Evolutionary conservation across 1,140 invertebrate species (phyloP).

Genomic region (Elymnias hypermnestra): DNA sequence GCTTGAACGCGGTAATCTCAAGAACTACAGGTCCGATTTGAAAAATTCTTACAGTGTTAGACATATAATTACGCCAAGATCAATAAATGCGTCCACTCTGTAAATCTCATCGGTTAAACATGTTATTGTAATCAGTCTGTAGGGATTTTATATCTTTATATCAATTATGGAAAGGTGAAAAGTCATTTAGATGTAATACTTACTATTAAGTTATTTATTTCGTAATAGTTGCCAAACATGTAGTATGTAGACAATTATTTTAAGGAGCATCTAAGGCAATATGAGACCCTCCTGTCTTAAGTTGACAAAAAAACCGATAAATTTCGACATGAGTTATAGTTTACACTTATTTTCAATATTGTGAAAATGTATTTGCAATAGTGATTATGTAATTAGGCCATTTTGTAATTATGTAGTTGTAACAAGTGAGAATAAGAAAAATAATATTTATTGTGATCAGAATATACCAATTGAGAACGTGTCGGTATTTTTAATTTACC

Average conservation of each 20-base stretch:
- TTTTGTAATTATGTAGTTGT: conserved; percentile 24
- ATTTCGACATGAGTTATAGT: no score
- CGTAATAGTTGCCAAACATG: conserved; percentile 25
- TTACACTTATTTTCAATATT: conserved; percentile 51
- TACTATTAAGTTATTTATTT: conserved; percentile 64
- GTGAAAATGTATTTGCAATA: conserved; percentile 61
- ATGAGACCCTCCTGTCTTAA: no score
- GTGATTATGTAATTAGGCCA: conserved; percentile 31
- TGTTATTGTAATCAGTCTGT: no score
- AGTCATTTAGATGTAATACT: conserved; percentile 44
- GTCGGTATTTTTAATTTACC: no score
- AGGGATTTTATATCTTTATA: background rate
- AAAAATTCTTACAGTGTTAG: no score
- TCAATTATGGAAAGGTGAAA: conserved; percentile 27
- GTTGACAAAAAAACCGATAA: no score
- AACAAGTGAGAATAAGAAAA: conserved; percentile 34
- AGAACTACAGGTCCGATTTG: no score
- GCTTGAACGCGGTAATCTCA: no score
- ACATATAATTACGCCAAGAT: no score
- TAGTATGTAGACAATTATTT: background rate
- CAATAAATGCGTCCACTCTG: no score
- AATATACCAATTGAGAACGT: conserved; percentile 38
- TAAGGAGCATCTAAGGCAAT: background rate
- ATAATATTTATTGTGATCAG: conserved; percentile 61
- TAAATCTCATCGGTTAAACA: no score